Base-by-base conservation (phyloP, 2,888 invertebrate species). In the Spatulosminthurus flaviceps region DNA sequence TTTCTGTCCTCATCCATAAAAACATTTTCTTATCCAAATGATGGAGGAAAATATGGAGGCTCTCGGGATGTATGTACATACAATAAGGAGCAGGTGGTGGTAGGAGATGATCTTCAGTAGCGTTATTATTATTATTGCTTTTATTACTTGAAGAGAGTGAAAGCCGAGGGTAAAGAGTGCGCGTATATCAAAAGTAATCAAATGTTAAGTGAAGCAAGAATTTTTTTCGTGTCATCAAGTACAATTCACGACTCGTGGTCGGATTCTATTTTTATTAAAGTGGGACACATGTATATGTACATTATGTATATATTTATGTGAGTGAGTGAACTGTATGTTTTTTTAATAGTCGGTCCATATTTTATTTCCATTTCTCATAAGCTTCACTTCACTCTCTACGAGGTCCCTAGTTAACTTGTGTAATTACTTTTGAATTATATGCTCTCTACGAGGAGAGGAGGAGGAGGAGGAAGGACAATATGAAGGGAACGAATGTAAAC, bases 161-260 rank as follows among this genome's bases (percentile, higher is more conserved):
- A 51, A 51, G 51, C n/a, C 51, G 51, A 51, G n/a, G n/a, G 51
- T 51, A 51, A 16, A 19, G 16, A n/a, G n/a, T 19, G 51, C 51
- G 16, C 1, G 51, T 5, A 51, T 5, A 51, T 11, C 9, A 11
- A 34, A 34, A 34, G 51, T 51, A 13, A n/a, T n/a, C n/a, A 51
- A 51, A 51, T 9, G 9, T 9, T 41, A 41, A 41, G 41, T 13
- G 41, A 41, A 41, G 13, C 13, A 41, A 41, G 7, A 41, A 41
- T 41, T 9, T 41, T 7, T 41, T 19, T 19, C 7, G 51, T 51
- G 51, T 19, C 51, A 51, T 51, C 51, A 51, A 51, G n/a, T n/a
- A 51, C 51, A n/a, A 51, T 51, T 51, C 51, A 51, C n/a, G 51
- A 51, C 51, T 51, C 51, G 51, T 51, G 51, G 19, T 51, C 51